Conservation (phyloP, 2,113 vertebrate genomes). For the Cathartes aura region DNA sequence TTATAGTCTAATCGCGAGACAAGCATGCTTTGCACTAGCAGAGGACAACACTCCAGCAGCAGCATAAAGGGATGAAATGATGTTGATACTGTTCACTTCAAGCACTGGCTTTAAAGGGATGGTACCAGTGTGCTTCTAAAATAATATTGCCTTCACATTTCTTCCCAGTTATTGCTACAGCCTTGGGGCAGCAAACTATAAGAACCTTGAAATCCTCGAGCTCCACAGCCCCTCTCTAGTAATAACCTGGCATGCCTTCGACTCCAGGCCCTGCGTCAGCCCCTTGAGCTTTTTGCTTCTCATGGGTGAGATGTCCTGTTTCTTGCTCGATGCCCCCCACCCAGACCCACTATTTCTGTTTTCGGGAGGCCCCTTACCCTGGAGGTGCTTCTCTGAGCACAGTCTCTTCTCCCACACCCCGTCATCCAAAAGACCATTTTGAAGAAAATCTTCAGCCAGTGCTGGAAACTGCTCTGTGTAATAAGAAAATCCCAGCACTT, state of each 20-base stretch:
- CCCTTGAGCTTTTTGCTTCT: neutral
- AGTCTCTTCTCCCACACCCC: neutral
- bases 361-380: neutral
- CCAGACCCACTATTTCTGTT: neutral
- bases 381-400: neutral
- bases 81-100: accelerated
- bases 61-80: neutral
- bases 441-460: neutral
- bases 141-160: neutral
- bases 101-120: neutral
- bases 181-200: neutral
- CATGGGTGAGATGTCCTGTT: neutral
- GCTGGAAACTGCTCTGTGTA: neutral
- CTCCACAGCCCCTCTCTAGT: neutral
- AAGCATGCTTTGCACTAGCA: accelerated
- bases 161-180: neutral
- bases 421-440: neutral
- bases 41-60: neutral
- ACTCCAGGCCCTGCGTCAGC: neutral
- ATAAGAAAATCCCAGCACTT: neutral
- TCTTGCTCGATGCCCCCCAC: neutral
- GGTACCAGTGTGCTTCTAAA: neutral
- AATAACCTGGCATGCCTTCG: accelerated
- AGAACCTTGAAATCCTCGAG: neutral
- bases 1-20: neutral